Conservation (phyloP, 1,140 invertebrate species). For the Mizuhopecten yessoensis region DNA sequence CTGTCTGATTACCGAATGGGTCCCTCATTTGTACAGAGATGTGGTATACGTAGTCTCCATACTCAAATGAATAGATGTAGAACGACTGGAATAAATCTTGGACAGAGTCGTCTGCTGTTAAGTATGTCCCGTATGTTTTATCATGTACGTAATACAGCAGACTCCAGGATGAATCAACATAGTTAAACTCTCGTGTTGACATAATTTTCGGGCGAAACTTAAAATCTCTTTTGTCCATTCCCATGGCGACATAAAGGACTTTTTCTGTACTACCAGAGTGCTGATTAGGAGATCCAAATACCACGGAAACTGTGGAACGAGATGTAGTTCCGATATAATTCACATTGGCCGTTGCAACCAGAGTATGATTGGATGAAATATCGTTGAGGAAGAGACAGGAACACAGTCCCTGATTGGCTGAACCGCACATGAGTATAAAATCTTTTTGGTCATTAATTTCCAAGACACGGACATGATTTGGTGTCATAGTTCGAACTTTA, state of each 20-base stretch:
- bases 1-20: constrained; percentile 12
- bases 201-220: constrained; percentile 51
- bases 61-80: constrained; percentile 63
- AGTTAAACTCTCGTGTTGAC: constrained; percentile 50
- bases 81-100: constrained; percentile 50
- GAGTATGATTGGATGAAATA: constrained; percentile 47
- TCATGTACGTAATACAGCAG: constrained; percentile 52
- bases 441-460: constrained; percentile 48
- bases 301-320: constrained; percentile 42
- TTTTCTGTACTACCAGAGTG: neutral
- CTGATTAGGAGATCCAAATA: constrained; percentile 49
- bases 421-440: constrained; percentile 60
- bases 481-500: neutral
- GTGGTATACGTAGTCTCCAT: constrained; percentile 49
- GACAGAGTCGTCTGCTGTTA: constrained; percentile 46
- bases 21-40: constrained; percentile 63
- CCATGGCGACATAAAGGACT: constrained; percentile 61
- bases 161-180: constrained; percentile 21
- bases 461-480: constrained; percentile 56
- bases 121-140: constrained; percentile 44
- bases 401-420: constrained; percentile 55
- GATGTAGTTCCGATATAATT: constrained; percentile 47
- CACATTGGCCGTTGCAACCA: constrained; percentile 39
- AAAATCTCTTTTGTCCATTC: constrained; percentile 41
- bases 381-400: constrained; percentile 43